Evolutionary conservation across 2,797 vertebrate species (phyloP).

Genomic region (Crenichthys baileyi): DNA sequence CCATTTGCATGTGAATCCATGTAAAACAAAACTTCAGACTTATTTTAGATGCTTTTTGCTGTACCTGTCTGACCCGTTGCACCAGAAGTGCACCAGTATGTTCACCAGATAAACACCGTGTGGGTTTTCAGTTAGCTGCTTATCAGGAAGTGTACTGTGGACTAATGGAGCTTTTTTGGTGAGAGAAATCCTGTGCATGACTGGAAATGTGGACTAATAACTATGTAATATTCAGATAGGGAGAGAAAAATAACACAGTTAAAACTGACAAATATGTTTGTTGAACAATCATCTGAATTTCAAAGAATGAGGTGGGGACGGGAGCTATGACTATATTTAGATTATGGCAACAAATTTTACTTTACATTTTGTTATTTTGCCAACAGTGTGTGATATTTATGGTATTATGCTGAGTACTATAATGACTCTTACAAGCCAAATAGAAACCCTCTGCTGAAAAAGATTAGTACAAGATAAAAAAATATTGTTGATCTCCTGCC

Average conservation of each 20-base stretch:
- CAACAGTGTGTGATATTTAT: background rate
- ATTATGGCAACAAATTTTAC: background rate
- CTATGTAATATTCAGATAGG: background rate
- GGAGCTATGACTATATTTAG: background rate
- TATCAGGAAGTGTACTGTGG: background rate
- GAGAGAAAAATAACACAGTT: background rate
- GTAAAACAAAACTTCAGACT: background rate
- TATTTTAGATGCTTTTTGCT: background rate
- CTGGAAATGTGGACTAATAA: too few species aligned
- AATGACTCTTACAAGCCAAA: background rate
- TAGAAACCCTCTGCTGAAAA: background rate
- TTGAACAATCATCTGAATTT: background rate
- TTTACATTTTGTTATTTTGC: background rate
- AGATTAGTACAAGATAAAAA: background rate
- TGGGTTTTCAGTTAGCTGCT: background rate
- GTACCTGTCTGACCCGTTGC: background rate
- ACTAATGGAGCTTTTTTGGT: background rate
- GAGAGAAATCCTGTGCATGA: background rate
- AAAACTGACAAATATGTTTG: background rate
- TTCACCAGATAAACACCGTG: background rate
- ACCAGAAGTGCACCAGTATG: background rate
- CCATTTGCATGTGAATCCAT: background rate
- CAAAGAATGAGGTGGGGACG: too few species aligned
- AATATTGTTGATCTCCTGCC: background rate
- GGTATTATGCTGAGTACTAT: background rate